Conservation (phyloP, 1,140 invertebrate species). For the Ostrea edulis region DNA sequence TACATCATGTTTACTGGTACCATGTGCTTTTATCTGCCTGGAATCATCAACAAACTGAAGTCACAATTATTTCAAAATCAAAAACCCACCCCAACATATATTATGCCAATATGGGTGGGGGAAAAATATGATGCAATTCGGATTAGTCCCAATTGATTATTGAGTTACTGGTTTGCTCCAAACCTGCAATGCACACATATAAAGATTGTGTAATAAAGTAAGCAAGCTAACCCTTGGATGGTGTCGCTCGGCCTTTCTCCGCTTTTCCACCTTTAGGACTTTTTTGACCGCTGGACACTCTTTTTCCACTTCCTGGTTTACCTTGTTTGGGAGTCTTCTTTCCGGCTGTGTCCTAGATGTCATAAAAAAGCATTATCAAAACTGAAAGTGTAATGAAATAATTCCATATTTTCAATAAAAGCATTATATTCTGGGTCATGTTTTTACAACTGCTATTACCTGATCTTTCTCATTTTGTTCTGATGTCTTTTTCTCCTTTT, state of each 20-base stretch:
- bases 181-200: too few species aligned
- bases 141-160: too few species aligned
- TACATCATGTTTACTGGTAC: too few species aligned
- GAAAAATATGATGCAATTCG: too few species aligned
- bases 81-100: too few species aligned
- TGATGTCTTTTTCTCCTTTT: slow-evolving; percentile 54
- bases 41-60: too few species aligned
- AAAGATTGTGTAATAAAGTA: too few species aligned
- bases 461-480: slow-evolving; percentile 60
- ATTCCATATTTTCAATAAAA: background rate
- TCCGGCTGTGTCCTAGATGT: slow-evolving; percentile 42
- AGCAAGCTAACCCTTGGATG: background rate
- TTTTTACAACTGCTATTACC: slow-evolving; percentile 11
- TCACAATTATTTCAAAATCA: too few species aligned
- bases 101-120: too few species aligned
- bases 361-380: background rate
- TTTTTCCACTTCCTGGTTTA: slow-evolving; percentile 39
- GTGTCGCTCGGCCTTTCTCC: background rate
- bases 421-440: background rate
- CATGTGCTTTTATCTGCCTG: too few species aligned
- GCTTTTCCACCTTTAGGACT: slow-evolving; percentile 37
- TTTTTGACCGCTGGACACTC: slow-evolving; percentile 34
- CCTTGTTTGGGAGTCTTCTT: slow-evolving; percentile 34
- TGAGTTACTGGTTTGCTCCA: too few species aligned
- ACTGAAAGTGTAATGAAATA: background rate